Conservation (phyloP, 2,888 invertebrate species). For the Rotaria sp. region DNA sequence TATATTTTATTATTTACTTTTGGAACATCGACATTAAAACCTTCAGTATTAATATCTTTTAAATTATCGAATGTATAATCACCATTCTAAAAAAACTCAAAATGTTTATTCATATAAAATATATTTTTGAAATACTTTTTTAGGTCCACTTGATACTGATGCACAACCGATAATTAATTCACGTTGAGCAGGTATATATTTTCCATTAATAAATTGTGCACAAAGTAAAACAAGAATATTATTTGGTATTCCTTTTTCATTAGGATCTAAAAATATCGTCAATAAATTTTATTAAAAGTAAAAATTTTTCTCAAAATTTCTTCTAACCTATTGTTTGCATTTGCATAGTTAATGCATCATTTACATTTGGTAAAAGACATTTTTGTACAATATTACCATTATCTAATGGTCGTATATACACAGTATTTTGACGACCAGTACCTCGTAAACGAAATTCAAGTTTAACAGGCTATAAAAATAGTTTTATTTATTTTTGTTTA, state of each 20-base stretch:
- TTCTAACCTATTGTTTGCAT: neutral
- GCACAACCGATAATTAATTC: constrained; percentile 52
- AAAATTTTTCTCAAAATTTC: neutral
- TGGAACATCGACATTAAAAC: constrained; percentile 51
- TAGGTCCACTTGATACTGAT: constrained; percentile 51
- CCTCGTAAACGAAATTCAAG: constrained; percentile 28
- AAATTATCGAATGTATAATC: constrained; percentile 53
- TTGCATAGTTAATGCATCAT: neutral
- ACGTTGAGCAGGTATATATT: constrained; percentile 46
- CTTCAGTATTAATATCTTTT: constrained; percentile 47
- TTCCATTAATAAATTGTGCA: constrained; percentile 43
- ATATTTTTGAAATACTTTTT: constrained; percentile 50
- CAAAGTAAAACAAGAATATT: neutral
- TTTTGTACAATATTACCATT: neutral
- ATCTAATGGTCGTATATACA: neutral
- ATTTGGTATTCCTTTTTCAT: constrained; percentile 7
- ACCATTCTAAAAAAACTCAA: constrained; percentile 49
- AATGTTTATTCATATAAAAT: neutral
- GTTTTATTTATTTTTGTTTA: no score
- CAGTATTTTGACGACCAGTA: neutral
- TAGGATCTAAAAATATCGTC: neutral
- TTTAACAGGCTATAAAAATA: neutral
- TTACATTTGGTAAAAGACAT: neutral
- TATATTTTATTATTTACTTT: constrained; percentile 46
- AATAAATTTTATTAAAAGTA: neutral